A percentile compares a stretch with the other conserved stretches of the same genome.
Conservation (phyloP, 1,140 invertebrate species). For the Cyphomyrmex costatus region DNA sequence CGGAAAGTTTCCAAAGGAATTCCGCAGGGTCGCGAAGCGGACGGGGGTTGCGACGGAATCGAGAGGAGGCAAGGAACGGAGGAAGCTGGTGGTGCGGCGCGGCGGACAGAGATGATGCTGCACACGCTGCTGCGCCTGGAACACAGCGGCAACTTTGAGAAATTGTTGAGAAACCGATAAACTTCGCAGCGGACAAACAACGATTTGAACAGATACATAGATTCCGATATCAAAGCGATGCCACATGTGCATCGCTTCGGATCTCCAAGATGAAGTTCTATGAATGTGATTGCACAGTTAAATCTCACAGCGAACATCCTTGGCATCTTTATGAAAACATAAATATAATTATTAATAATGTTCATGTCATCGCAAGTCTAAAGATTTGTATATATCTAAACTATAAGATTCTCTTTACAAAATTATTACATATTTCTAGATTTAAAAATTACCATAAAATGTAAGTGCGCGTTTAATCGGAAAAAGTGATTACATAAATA, state of each 20-base stretch:
- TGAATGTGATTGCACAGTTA: background rate
- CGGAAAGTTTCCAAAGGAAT: conserved; percentile 86
- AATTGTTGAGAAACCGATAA: conserved; percentile 83
- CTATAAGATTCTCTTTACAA: background rate
- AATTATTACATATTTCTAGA: background rate
- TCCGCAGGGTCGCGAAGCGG: conserved; percentile 72
- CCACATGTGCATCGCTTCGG: conserved; percentile 4
- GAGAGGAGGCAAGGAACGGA: conserved; percentile 22
- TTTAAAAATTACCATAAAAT: background rate
- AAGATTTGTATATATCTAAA: background rate
- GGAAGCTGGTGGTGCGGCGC: background rate
- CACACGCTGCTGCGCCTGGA: conserved; percentile 52
- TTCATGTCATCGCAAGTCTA: background rate
- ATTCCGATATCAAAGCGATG: conserved; percentile 51
- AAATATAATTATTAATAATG: background rate
- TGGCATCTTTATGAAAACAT: background rate
- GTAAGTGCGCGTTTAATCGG: background rate
- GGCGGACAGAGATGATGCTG: conserved; percentile 51
- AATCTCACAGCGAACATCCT: background rate
- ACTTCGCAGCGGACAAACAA: conserved; percentile 81
- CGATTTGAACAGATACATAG: conserved; percentile 73
- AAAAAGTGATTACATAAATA: background rate
- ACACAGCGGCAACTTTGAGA: conserved; percentile 78
- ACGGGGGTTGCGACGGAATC: conserved; percentile 13
- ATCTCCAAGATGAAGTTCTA: background rate